Evolutionary conservation across 2,113 vertebrate genomes (phyloP), one percentile per base, ranked within the genome.

Genomic region (Donacobius atricapilla): DNA sequence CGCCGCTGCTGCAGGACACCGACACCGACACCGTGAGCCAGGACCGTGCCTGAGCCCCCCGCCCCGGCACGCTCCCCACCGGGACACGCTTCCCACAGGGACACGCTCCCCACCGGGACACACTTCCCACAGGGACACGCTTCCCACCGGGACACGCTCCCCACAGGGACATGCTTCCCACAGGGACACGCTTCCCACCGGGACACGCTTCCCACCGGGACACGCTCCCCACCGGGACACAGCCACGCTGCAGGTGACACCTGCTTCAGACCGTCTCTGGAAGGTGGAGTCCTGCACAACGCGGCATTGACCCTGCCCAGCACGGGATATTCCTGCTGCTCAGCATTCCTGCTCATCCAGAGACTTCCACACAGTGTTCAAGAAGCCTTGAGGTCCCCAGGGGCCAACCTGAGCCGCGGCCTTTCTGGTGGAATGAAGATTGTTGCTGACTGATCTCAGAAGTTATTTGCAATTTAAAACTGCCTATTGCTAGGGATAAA

Each of bases 381-480:
- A 57, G 79, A 80, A 2, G 19, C 42, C 19, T 27, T 9, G 22
- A 47, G 18, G 58, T 73, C 53, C 60, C 33, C 44, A 9, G 1
- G 56, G 76, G 58, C 42, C 7, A 0, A 30, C 11, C 6, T 73
- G 78, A 48, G 69, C 39, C 50, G 11, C 11, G 20, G 85, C 64
- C 54, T 60, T 54, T 66, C n/a, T 66, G 0, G 3, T 31, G 79
- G 58, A 86, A 60, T 25, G 57, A 60, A 95, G 83, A 37, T 3
- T 3, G 30, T 79, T 3, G 2, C 45, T 56, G 86, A 61, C 48
- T 84, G 77, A 82, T 79, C 48, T 1, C 11, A 51, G 88, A 71
- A 79, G 79, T 87, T 70, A 28, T 78, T 83, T 94, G 93, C 86
- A 47, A 75, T 95, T 90, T 81, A 54, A 87, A 92, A n/a, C 69